Evolutionary conservation across 2,888 invertebrate species (phyloP).

Genomic region (Synergus japonicus): DNA sequence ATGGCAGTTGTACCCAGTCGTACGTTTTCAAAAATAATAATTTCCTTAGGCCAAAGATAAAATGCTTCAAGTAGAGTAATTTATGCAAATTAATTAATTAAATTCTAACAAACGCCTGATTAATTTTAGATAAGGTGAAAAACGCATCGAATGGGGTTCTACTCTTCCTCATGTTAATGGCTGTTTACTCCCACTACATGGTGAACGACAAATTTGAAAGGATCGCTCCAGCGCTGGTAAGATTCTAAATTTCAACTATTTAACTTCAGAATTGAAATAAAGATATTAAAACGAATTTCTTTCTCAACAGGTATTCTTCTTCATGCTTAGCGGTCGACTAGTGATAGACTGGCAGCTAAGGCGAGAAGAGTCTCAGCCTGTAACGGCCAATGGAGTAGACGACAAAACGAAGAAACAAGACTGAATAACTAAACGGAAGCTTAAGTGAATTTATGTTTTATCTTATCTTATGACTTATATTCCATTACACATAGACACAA

Average conservation of each 20-base stretch:
- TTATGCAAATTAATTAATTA: background rate
- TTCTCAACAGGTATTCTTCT: conserved; percentile 84
- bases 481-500: conserved; percentile 32
- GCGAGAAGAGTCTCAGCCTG: conserved; percentile 75
- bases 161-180: conserved; percentile 90
- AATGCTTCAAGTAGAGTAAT: background rate
- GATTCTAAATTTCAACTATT: background rate
- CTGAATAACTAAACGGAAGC: conserved; percentile 68
- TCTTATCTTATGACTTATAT: background rate
- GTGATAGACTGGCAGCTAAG: conserved; percentile 88
- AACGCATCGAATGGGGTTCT: conserved; percentile 92
- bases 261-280: background rate
- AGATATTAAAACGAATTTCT: conserved; percentile 13
- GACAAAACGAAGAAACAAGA: conserved; percentile 79
- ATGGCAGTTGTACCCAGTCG: conserved; percentile 91
- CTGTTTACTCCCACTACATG: conserved; percentile 95
- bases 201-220: conserved; percentile 95
- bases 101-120: conserved; percentile 1
- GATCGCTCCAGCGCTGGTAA: conserved; percentile 91
- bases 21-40: conserved; percentile 79
- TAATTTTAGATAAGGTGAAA: conserved; percentile 90
- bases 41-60: background rate
- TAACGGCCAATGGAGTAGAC: conserved; percentile 77
- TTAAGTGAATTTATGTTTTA: conserved; percentile 20
- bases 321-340: conserved; percentile 92